Evolutionary conservation across 2,113 vertebrate genomes (phyloP), one percentile per base, ranked within the genome.

Genomic region (Nettapus auritus): DNA sequence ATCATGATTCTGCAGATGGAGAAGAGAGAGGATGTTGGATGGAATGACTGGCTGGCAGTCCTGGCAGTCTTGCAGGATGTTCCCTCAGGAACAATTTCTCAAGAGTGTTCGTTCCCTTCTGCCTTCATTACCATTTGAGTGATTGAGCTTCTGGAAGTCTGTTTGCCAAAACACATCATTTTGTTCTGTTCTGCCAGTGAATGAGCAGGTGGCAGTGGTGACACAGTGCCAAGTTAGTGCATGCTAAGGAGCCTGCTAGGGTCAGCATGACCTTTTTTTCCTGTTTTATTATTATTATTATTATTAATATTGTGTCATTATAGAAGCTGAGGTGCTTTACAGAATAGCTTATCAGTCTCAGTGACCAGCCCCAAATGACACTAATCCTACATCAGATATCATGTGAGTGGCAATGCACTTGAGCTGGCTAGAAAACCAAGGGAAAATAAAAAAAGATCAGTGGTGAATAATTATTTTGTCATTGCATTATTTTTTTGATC

Each of bases 171-270:
- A 95, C 59, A 80, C 66, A 89, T 88, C 77, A 82, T 94, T 48
- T 82, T 93, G 3, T 36, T 86, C 66, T 48, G 55, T 57, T 57
- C 73, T 74, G 69, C 62, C 88, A 86, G 62, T 4, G 7, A 87
- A 86, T 52, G 26, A 88, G 87, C 82, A 95, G 85, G 95, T 93
- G 91, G 81, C 56, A 82, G 79, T 17, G 67, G 68, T 76, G 85
- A 84, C 82, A 93, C 1, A 0, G 19, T 62, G 88, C 63, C 81
- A 89, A 11, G 46, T 84, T 69, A 93, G 55, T 46, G 57, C 56
- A 36, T 40, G 42, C 33, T 82, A 79, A 90, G 57, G 66, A 92
- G 63, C 20, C 69, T 42, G 56, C 83, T 63, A 78, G 66, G 50
- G 53, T 60, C 70, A 90, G 74, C 67, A 44, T 70, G 92, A 87